phyloP scores from a whole-genome alignment of 2,888 invertebrate species.

The Spodoptera picta region DNA sequence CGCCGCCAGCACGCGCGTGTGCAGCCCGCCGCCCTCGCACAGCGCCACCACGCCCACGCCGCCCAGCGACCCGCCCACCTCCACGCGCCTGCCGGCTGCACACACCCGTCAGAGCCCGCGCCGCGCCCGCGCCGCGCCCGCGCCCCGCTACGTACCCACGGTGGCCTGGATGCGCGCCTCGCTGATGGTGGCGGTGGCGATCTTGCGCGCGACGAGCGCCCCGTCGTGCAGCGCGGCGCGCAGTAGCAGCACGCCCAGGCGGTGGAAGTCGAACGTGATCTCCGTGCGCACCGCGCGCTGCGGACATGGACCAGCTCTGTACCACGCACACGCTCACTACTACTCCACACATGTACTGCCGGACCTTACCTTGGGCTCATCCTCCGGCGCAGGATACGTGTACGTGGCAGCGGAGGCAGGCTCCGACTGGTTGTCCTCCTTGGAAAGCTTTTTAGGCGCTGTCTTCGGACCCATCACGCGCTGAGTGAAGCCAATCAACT shows the following conservation, averaged over 20 bases:
- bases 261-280: constrained; percentile 97
- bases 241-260: constrained; percentile 95
- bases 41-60: constrained; percentile 97
- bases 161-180: constrained; percentile 96
- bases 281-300: constrained; percentile 90
- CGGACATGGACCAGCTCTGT: too few species aligned
- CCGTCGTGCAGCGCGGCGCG: constrained; percentile 93
- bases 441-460: constrained; percentile 62
- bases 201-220: constrained; percentile 93
- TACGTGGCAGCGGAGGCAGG: constrained; percentile 56
- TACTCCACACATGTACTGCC: too few species aligned
- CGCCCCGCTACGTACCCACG: constrained; percentile 85
- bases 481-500: constrained; percentile 95
- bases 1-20: constrained; percentile 95
- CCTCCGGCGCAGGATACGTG: constrained; percentile 52
- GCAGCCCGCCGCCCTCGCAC: constrained; percentile 94
- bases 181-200: constrained; percentile 97
- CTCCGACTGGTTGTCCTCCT: constrained; percentile 57
- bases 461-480: constrained; percentile 85
- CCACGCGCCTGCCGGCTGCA: constrained; percentile 85
- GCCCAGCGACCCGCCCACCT: constrained; percentile 95
- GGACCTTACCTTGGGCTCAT: constrained; percentile 61
- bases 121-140: too few species aligned
- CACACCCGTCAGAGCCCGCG: not conserved
- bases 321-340: too few species aligned